Evolutionary conservation across 1,140 invertebrate species (phyloP), one percentile per base, ranked within the genome.

Genomic region (Drosophila prosaltans): DNA sequence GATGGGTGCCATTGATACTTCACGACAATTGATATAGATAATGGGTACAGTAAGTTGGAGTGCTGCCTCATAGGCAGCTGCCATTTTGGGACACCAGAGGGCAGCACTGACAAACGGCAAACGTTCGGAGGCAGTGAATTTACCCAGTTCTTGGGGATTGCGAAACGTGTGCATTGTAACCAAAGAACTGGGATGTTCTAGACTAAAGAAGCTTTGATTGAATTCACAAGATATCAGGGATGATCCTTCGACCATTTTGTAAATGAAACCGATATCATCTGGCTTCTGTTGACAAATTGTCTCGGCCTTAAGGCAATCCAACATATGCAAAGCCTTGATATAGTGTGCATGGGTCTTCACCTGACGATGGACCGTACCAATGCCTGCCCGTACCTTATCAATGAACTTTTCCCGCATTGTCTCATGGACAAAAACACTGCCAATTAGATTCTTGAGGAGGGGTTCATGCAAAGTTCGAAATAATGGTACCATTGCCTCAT

Each of bases 81-180:
- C 60, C 64, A 77, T 74, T 16, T 82, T 82, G 6, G 30, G 32
- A 8, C 72, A 78, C 82, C 82, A 86, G 6, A 86, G 7, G 24
- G 68, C 65, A 4, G 59, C 82, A 24, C 72, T 76, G 1, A 30
- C 59, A 30, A 88, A 79, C 0, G 72, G 59, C 16, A 86, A 10
- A 1, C 41, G 28, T 48, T 86, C 82, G 2, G 0, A n/a, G 58
- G 48, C 57, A 9, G 69, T 39, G 2, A 86, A 11, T 0, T 65
- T n/a, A 0, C 26, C 41, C 24, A 86, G 55, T 9, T 86, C 82
- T 9, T 11, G 16, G 32, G 48, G 58, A 30, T 64, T 39, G 3
- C 83, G 79, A 7, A 79, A 86, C 5, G 83, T 86, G 67, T 86
- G 83, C 59, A 88, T 26, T 1, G 82, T 86, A 0, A 82, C 76